Evolutionary conservation across 2,888 invertebrate genomes (phyloP).

Genomic region (Tipula lateralis): DNA sequence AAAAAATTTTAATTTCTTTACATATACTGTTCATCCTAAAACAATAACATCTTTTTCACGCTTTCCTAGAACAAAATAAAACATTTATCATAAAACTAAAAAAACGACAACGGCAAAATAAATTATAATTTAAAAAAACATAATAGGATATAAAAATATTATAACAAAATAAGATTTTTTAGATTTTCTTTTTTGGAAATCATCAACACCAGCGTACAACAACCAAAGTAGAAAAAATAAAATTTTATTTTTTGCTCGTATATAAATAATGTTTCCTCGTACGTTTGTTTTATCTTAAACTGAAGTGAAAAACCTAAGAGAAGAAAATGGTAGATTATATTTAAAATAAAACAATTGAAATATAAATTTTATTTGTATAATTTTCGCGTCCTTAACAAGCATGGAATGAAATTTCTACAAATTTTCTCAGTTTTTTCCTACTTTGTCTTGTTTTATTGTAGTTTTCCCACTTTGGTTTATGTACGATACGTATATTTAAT

Average conservation of each 20-base stretch:
- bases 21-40: neutral
- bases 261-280: neutral
- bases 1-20: neutral
- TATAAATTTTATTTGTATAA: slow-evolving; percentile 1
- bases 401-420: neutral
- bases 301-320: neutral
- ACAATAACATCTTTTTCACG: neutral
- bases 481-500: neutral
- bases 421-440: neutral
- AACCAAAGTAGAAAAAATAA: neutral
- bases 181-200: neutral
- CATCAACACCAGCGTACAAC: neutral
- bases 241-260: neutral
- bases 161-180: neutral
- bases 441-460: neutral
- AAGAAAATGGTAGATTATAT: neutral
- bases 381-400: neutral
- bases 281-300: neutral
- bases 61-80: neutral
- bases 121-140: neutral
- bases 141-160: neutral
- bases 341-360: slow-evolving; percentile 1
- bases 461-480: neutral
- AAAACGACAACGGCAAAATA: slow-evolving; percentile 1
- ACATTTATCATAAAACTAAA: neutral